Evolutionary conservation across 2,113 vertebrate species (phyloP).

Genomic region (Phaethon lepturus): DNA sequence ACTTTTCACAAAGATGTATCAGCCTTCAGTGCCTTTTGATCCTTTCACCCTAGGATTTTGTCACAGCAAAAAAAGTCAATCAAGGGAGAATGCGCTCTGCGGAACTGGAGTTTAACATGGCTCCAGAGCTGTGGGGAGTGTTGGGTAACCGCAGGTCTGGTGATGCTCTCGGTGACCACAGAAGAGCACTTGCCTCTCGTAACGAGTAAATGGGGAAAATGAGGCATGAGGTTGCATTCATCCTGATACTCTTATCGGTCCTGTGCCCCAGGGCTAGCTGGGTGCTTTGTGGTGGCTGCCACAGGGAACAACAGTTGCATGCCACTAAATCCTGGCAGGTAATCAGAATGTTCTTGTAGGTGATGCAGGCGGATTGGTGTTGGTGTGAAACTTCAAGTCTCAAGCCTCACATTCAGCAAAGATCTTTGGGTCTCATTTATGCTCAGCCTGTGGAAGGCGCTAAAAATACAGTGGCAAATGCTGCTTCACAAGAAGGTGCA

Average conservation of each 20-base stretch:
- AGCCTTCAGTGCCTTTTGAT: not conserved
- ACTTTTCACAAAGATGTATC: not conserved
- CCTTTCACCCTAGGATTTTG: not conserved
- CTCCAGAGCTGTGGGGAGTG: not conserved
- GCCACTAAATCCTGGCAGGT: not conserved
- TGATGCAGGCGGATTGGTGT: fast-evolving
- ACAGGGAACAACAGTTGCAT: not conserved
- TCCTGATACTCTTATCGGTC: fast-evolving
- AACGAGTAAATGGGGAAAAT: not conserved
- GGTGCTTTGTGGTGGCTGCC: not conserved
- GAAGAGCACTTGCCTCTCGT: not conserved
- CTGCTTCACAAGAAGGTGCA: fast-evolving
- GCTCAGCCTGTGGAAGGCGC: not conserved
- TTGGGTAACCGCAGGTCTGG: not conserved
- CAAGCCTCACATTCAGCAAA: fast-evolving
- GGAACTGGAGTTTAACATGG: no score
- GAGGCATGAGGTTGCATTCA: not conserved
- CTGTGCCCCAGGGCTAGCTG: not conserved
- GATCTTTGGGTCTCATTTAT: not conserved
- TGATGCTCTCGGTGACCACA: not conserved
- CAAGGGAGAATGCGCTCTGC: not conserved
- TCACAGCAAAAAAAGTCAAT: not conserved
- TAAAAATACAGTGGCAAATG: not conserved
- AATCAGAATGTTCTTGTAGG: not conserved
- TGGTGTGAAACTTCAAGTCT: not conserved